Evolutionary conservation across 2,888 invertebrate genomes (phyloP).

Genomic region (Rhabditophanes sp.): DNA sequence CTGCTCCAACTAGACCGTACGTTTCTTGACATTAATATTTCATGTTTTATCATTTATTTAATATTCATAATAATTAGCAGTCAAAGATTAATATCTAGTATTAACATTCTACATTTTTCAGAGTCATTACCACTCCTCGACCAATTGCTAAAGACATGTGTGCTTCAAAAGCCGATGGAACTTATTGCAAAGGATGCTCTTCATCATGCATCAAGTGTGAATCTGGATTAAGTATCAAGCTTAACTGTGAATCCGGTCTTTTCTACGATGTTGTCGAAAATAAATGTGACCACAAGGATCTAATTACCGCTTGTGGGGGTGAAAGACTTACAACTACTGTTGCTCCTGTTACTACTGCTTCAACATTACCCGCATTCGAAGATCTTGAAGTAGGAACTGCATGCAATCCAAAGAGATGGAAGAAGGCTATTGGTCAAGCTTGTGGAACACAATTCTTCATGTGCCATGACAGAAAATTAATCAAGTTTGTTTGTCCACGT

Average conservation of each 20-base stretch:
- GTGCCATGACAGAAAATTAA: not conserved
- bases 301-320: conserved; percentile 10
- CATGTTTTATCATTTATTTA: no score
- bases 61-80: no score
- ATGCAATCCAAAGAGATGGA: not conserved
- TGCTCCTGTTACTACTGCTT: not conserved
- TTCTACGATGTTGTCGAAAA: conserved; percentile 7
- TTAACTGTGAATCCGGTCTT: conserved; percentile 8
- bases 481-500: not conserved
- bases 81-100: not conserved
- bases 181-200: conserved; percentile 10
- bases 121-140: not conserved
- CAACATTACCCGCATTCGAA: not conserved
- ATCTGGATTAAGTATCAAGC: conserved; percentile 4
- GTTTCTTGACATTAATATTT: not conserved
- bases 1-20: conserved; percentile 1
- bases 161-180: conserved; percentile 10
- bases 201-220: conserved; percentile 10
- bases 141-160: conserved; percentile 4
- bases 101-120: not conserved
- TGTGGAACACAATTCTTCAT: not conserved
- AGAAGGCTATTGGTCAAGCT: no score
- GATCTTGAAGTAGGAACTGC: no score
- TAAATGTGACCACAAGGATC: conserved; percentile 6
- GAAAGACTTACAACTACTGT: not conserved